phyloP scores from a whole-genome alignment of 2,888 invertebrate genomes.

The Cabera pusaria region DNA sequence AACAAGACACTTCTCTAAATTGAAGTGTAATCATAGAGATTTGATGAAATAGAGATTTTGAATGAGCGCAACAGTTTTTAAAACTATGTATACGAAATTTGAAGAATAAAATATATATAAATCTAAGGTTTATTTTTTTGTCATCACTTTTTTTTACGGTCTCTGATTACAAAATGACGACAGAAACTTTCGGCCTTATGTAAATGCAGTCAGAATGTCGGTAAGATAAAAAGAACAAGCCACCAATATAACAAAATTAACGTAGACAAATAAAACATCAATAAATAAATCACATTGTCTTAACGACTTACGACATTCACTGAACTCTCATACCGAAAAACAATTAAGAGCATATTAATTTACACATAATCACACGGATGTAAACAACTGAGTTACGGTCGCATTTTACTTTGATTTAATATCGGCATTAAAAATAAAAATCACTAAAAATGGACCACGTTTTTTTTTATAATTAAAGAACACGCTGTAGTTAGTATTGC shows the following conservation, averaged over 20 bases:
- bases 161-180: too few species aligned
- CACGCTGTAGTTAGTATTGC: slow-evolving; percentile 56
- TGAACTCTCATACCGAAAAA: slow-evolving; percentile 29
- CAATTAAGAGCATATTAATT: slow-evolving; percentile 27
- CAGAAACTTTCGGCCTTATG: too few species aligned
- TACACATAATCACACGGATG: slow-evolving; percentile 29
- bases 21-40: too few species aligned
- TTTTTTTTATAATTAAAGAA: slow-evolving; percentile 36
- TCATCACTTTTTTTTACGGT: too few species aligned
- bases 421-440: slow-evolving; percentile 33
- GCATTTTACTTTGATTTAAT: slow-evolving; percentile 40
- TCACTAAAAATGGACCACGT: slow-evolving; percentile 40
- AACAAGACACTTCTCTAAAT: too few species aligned
- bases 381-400: slow-evolving; percentile 39
- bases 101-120: too few species aligned
- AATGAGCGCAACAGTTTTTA: too few species aligned
- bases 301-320: slow-evolving; percentile 27
- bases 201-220: background rate
- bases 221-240: slow-evolving; percentile 5
- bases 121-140: too few species aligned
- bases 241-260: slow-evolving; percentile 2
- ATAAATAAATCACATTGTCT: slow-evolving; percentile 14
- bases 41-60: too few species aligned
- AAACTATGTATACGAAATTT: too few species aligned
- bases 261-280: slow-evolving; percentile 1